These are phyloP conservation scores for Cercopithecus hamlyni DNA, from an alignment of 2,797 vertebrate species.

Conservation along the genomic window DNA sequence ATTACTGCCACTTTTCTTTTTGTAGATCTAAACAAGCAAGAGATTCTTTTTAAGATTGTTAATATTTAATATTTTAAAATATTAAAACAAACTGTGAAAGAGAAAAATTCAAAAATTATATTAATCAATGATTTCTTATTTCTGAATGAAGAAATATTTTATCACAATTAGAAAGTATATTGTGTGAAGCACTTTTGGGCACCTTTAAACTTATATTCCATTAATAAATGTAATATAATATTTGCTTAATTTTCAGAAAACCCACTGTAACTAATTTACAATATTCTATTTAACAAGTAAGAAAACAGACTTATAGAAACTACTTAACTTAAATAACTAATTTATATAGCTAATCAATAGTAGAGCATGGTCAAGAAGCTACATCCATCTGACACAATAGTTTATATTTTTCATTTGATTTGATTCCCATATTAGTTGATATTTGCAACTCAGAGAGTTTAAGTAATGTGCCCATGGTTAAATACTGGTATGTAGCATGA, in stretches of 20 bases:
- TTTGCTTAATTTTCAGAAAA: neutral
- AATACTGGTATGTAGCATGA: neutral
- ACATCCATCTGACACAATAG: neutral
- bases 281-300: neutral
- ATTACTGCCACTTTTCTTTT: neutral
- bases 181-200: neutral
- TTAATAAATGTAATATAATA: neutral
- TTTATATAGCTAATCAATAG: neutral
- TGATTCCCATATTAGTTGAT: neutral
- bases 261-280: neutral
- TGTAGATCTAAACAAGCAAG: neutral
- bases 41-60: neutral
- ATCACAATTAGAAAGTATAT: neutral
- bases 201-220: constrained; percentile 3
- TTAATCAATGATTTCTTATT: neutral
- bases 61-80: neutral
- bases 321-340: neutral
- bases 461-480: neutral
- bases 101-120: neutral
- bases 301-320: neutral
- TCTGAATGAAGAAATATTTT: neutral
- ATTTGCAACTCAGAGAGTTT: neutral
- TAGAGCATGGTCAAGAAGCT: neutral
- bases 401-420: neutral
- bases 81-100: neutral